Percentiles rank a stretch among this genome's conserved stretches.
Evolutionary conservation across 2,888 invertebrate species (phyloP).

Genomic region (Euplagia quadripunctaria): DNA sequence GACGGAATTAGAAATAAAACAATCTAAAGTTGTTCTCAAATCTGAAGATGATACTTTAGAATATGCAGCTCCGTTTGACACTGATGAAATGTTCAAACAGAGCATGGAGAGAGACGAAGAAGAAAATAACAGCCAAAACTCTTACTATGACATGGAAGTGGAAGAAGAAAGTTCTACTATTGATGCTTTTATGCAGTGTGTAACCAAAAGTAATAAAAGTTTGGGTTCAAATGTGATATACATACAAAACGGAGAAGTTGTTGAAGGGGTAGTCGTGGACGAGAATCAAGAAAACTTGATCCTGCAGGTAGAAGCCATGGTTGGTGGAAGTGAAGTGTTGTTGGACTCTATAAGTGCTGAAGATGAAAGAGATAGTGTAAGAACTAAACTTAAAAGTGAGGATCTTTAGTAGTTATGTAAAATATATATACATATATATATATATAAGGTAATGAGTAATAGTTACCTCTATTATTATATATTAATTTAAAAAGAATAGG

Average conservation of each 20-base stretch:
- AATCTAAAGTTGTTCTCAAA: slow-evolving; percentile 64
- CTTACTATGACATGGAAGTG: not conserved
- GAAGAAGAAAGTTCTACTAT: slow-evolving; percentile 3
- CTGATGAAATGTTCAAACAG: slow-evolving; percentile 9
- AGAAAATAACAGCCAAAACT: not conserved
- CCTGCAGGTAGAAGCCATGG: slow-evolving; percentile 29
- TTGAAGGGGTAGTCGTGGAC: slow-evolving; percentile 5
- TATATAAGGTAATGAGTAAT: not conserved
- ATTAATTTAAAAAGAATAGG: not conserved
- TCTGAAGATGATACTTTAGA: slow-evolving; percentile 26
- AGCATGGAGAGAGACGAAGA: not conserved
- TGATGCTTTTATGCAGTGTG: slow-evolving; percentile 36
- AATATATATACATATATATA: too few relatives aligned
- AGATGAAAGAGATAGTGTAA: not conserved
- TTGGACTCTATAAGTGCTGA: not conserved
- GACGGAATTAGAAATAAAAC: slow-evolving; percentile 61
- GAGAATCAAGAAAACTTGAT: slow-evolving; percentile 9
- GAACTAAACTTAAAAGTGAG: not conserved
- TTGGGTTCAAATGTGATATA: slow-evolving; percentile 29
- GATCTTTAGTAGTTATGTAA: not conserved
- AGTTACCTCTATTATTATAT: not conserved
- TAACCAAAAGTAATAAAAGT: slow-evolving; percentile 7
- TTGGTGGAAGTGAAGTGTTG: slow-evolving; percentile 13
- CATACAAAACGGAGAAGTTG: slow-evolving; percentile 42
- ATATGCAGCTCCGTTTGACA: slow-evolving; percentile 9